Evolutionary conservation across 2,797 vertebrate species (phyloP).

Genomic region (Mustela erminea): DNA sequence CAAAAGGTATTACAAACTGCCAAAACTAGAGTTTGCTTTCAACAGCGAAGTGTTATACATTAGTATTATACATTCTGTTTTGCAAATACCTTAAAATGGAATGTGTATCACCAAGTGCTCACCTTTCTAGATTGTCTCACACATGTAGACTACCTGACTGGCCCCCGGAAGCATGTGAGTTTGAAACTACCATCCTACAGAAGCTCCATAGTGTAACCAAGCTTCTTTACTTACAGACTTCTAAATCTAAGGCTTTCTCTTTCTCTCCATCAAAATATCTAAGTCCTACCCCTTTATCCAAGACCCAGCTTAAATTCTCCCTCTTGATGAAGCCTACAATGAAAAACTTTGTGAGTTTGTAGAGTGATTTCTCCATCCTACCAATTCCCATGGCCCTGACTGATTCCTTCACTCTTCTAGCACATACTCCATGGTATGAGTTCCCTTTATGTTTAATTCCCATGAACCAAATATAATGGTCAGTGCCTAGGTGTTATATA

Average conservation of each 20-base stretch:
- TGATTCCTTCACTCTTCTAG: not conserved
- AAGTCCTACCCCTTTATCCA: not conserved
- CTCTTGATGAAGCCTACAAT: not conserved
- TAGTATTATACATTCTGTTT: not conserved
- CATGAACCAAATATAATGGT: not conserved
- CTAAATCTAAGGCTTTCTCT: not conserved
- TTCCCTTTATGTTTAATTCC: slow-evolving; percentile 29
- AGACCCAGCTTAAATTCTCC: slow-evolving; percentile 45
- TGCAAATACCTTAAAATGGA: not conserved
- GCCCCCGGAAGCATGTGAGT: not conserved
- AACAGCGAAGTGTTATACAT: not conserved
- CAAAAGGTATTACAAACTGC: not conserved
- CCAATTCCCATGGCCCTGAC: not conserved
- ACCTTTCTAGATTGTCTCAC: not conserved
- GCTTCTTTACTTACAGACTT: not conserved
- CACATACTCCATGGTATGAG: not conserved
- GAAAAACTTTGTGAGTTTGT: not conserved
- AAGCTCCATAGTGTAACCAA: not conserved
- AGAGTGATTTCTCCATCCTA: not conserved
- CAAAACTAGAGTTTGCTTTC: slow-evolving; percentile 46
- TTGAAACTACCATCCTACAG: not conserved
- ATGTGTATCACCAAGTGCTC: not conserved
- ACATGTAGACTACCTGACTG: not conserved
- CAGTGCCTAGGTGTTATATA: not conserved
- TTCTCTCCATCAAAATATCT: not conserved